Percentiles rank a stretch among this genome's conserved stretches.
Conservation (phyloP, 2,113 vertebrate genomes). For the Epinephelus fuscoguttatus region DNA sequence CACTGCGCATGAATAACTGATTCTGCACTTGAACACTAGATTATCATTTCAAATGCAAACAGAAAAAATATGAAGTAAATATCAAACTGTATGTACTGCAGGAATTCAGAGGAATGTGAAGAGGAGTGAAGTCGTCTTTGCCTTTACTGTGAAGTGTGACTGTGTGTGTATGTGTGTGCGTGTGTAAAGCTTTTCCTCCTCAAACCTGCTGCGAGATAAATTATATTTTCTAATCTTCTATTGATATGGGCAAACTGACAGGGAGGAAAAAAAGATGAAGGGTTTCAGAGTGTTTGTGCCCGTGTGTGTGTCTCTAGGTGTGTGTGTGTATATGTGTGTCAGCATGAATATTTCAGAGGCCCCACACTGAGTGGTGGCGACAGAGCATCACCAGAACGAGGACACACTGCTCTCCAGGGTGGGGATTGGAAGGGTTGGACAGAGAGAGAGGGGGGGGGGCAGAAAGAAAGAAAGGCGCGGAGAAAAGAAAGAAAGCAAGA, state of each 20-base stretch:
- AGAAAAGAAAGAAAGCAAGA: not conserved
- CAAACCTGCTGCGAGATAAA: conserved; percentile 52
- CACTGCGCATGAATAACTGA: not conserved
- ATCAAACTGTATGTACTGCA: not conserved
- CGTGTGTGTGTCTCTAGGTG: conserved; percentile 14
- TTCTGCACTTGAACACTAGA: not conserved
- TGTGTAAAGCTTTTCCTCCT: conserved; percentile 22
- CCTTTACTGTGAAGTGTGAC: not conserved
- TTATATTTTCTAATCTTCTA: conserved; percentile 64
- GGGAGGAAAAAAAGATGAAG: conserved; percentile 33
- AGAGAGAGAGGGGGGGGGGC: not conserved
- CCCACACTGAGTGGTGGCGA: conserved; percentile 57
- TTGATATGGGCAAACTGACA: conserved; percentile 53
- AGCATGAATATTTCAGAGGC: conserved; percentile 73
- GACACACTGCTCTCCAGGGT: conserved; percentile 58
- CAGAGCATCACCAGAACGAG: conserved; percentile 68
- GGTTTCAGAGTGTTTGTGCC: conserved; percentile 39
- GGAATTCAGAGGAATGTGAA: not conserved
- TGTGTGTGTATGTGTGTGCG: not conserved
- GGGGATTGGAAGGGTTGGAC: conserved; percentile 31
- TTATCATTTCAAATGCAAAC: not conserved
- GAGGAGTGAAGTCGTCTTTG: not conserved
- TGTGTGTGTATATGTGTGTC: conserved; percentile 50
- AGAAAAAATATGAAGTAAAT: not conserved
- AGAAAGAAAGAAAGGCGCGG: not conserved